These are phyloP conservation scores for Empis stercorea DNA, from an alignment of 2,888 invertebrate species.

Conservation along the genomic window DNA sequence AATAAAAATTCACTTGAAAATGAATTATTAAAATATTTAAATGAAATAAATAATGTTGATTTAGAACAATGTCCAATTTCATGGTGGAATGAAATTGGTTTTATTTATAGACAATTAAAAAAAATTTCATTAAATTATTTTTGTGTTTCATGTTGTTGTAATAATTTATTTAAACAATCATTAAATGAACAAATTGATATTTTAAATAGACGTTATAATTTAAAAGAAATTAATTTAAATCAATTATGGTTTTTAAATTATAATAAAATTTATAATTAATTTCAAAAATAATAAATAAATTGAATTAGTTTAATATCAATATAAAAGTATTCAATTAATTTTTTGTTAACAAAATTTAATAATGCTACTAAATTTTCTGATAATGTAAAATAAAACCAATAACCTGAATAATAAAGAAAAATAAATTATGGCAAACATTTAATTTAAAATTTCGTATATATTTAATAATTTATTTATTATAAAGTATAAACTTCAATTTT, in stretches of 20 bases:
- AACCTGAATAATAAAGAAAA: too few species aligned
- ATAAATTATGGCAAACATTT: too few species aligned
- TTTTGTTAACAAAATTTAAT: too few species aligned
- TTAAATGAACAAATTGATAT: not conserved
- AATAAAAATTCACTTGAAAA: not conserved
- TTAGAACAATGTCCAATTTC: slow-evolving; percentile 22
- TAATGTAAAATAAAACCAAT: too few species aligned
- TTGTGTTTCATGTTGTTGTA: slow-evolving; percentile 20
- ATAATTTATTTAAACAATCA: slow-evolving; percentile 11
- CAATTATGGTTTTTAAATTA: not conserved
- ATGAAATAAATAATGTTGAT: slow-evolving; percentile 13
- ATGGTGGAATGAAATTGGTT: slow-evolving; percentile 23
- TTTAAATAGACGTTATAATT: not conserved
- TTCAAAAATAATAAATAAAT: too few species aligned
- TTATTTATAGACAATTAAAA: slow-evolving; percentile 17
- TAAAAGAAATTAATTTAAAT: not conserved
- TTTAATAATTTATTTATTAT: too few species aligned
- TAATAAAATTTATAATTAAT: not conserved
- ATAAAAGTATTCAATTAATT: too few species aligned
- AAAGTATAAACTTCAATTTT: too few species aligned
- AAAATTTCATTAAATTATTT: slow-evolving; percentile 20
- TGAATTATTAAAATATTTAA: not conserved
- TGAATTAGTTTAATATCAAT: too few species aligned
- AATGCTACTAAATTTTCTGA: too few species aligned
- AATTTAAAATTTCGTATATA: too few species aligned